These are phyloP conservation scores for Sorex maritimensis DNA, from an alignment of 2,797 vertebrate genomes.

Conservation along the genomic window DNA sequence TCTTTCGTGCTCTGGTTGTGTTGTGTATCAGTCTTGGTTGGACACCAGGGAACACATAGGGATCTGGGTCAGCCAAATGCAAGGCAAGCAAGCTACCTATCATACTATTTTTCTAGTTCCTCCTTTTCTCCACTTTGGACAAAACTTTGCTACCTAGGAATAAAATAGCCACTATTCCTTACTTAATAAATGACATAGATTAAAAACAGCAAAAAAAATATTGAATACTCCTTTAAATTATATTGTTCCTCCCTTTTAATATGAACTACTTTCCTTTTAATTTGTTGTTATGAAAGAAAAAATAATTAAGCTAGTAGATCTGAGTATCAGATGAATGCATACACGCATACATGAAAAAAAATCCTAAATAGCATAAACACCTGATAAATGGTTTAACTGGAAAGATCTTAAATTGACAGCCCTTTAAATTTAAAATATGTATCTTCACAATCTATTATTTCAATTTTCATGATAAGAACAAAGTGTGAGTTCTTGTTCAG, in stretches of 20 bases:
- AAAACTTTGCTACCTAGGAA: neutral
- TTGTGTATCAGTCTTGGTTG: too few relatives aligned
- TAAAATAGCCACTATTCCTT: neutral
- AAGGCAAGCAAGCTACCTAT: too few relatives aligned
- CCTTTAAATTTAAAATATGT: slow-evolving; percentile 28
- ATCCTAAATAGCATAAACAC: neutral
- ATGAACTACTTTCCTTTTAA: neutral
- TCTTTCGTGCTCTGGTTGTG: too few relatives aligned
- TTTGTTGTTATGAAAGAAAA: neutral
- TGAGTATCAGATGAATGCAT: slow-evolving; percentile 11
- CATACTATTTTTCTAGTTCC: neutral
- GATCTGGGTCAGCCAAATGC: too few relatives aligned
- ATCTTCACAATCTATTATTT: slow-evolving; percentile 16
- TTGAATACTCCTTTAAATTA: neutral
- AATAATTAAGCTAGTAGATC: neutral
- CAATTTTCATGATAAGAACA: slow-evolving; percentile 30
- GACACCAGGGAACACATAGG: too few relatives aligned
- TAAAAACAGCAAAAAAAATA: neutral
- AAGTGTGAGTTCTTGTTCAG: neutral
- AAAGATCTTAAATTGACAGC: neutral
- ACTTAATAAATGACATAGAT: neutral
- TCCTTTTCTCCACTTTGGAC: neutral
- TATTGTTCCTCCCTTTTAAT: neutral
- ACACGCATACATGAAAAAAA: neutral
- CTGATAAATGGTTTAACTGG: neutral